Conservation (phyloP, 2,888 invertebrate genomes). For the Anoncus sp. region DNA sequence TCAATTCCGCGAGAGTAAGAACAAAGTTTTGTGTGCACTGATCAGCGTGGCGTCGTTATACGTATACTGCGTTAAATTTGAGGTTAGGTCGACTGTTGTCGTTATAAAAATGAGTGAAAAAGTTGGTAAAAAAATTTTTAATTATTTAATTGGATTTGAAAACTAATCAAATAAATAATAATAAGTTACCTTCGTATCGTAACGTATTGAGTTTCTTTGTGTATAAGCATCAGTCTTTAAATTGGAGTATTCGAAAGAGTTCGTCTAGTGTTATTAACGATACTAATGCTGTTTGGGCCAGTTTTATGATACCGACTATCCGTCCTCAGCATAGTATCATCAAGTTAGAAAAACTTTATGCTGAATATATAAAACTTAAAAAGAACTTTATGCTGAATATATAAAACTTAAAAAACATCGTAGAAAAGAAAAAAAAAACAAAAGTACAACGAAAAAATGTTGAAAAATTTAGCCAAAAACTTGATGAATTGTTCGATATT, state of each 20-base stretch:
- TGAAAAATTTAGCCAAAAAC: neutral
- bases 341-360: neutral
- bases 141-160: neutral
- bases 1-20: conserved; percentile 1
- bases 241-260: neutral
- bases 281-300: neutral
- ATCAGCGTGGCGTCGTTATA: neutral
- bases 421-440: neutral
- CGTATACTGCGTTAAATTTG: no score
- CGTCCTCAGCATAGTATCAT: neutral
- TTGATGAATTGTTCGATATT: neutral
- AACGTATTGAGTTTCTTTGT: neutral
- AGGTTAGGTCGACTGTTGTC: no score
- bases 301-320: neutral
- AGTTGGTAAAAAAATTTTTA: neutral
- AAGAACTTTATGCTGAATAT: no score
- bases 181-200: neutral
- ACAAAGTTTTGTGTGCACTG: neutral
- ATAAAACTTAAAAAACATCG: no score
- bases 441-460: neutral
- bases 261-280: neutral
- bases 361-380: neutral
- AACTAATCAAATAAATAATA: neutral
- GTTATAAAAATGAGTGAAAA: neutral
- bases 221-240: neutral